Base-by-base conservation (phyloP, 1,140 invertebrate genomes). In the Chrysomallon squamiferum region DNA sequence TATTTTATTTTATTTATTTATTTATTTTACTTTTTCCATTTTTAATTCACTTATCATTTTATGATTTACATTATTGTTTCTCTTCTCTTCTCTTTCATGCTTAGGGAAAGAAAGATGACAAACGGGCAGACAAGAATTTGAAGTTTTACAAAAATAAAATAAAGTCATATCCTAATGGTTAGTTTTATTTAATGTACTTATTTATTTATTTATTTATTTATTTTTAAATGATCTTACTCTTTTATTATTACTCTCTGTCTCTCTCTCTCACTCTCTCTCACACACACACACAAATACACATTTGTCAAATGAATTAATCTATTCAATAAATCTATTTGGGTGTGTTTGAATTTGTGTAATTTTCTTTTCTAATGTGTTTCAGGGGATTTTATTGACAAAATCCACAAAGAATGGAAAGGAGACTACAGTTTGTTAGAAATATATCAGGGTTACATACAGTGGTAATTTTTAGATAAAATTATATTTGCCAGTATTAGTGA, bases 381-480 rank as follows among this genome's bases (percentile, higher is more conserved):
- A 82, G 81, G 82, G 38, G 80, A 72, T 58, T 75, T 56, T 25
- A 84, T 84, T 52, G 77, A 83, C 29, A 63, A 67, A 2, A 81
- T 84, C 15, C 77, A 79, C 59, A 52, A 74, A 27, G 47, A 79
- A 1, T 84, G 83, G 83, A 74, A 52, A 63, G 75, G 72, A 59
- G 59, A 84, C 47, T 83, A 80, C 38, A 63, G 69, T 7, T 59
- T 59, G 9, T 59, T 84, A 38, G 83, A 84, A 56, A 38, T 59
- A 18, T 82, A 82, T 60, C 81, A 84, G 75, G 82, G 83, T 33
- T 84, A 79, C 66, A 83, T 84, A 38, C 83, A 84, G 56, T 84
- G 83, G 83, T 83, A 66, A 52, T 58, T 66, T 5, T 4, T 11
- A 3, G 3, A 47, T 20, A 15, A 47, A 43, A 13, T 43, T 1